Evolutionary conservation across 2,888 invertebrate genomes (phyloP).

Genomic region (Stegana nigrithorax): DNA sequence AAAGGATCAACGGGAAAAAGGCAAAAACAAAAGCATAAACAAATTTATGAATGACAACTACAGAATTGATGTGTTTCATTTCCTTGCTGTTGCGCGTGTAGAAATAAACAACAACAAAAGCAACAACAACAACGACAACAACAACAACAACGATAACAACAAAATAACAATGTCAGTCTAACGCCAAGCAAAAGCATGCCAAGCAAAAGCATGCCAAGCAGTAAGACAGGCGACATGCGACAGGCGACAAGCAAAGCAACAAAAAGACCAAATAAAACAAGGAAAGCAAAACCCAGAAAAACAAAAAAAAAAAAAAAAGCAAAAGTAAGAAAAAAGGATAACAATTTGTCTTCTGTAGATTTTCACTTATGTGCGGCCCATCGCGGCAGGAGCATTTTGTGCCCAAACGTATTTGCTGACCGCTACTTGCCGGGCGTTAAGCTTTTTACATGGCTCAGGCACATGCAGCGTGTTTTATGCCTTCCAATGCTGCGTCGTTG

Average conservation of each 20-base stretch:
- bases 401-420: too few relatives aligned
- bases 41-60: conserved; percentile 54
- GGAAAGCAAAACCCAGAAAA: too few relatives aligned
- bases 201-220: too few relatives aligned
- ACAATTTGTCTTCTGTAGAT: too few relatives aligned
- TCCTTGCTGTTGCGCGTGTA: background rate
- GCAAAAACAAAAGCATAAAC: conserved; percentile 35
- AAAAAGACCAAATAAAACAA: background rate
- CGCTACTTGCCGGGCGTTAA: too few relatives aligned
- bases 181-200: too few relatives aligned
- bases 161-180: too few relatives aligned
- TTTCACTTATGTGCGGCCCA: too few relatives aligned
- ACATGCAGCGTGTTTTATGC: conserved; percentile 18
- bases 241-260: background rate
- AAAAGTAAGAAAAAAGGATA: too few relatives aligned
- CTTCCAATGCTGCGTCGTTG: background rate
- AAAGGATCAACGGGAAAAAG: background rate
- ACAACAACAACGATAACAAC: background rate
- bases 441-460: background rate
- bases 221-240: too few relatives aligned
- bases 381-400: too few relatives aligned
- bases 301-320: too few relatives aligned
- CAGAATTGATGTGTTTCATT: conserved; percentile 43
- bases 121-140: background rate
- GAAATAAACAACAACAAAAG: background rate